Evolutionary conservation across 2,888 invertebrate genomes (phyloP), one percentile per base, ranked within the genome.

Genomic region (Xestia sexstrigata): DNA sequence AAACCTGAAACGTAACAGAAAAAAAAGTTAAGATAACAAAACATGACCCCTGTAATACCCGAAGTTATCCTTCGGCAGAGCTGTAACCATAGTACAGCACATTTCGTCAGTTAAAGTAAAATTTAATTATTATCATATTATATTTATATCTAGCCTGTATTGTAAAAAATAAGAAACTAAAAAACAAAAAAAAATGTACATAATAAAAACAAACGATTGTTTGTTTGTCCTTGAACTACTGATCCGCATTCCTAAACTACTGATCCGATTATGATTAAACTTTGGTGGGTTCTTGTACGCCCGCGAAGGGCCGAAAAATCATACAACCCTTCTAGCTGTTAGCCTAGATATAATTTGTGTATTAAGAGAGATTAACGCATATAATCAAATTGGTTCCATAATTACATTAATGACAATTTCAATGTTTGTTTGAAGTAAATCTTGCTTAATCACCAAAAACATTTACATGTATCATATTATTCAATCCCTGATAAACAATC

Each of bases 1-100:
- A 99, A 96, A 60, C 98, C 98, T 97, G 79, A n/a, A 79, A 71
- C 5, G 13, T 23, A 63, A 15, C 9, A 42, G 0, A 39, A 9
- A 62, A 62, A 26, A 58, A 58, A 15, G 15, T 15, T 7, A 58
- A 58, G 42, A 42, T 42, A 42, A 42, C 42, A 42, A 42, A 42
- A 42, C 9, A 42, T 11, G 8, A 42, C 9, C 11, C 42, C 42
- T 42, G 42, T 42, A 42, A 11, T 42, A 42, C 42, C 42, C 11
- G 11, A 42, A 42, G 42, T 42, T 42, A 42, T 2, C 42, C 42
- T 35, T 35, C 35, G 35, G 35, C 35, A 35, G 9, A 42, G 42
- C 9, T 42, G 42, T 42, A 42, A 3, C 9, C 42, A 42, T 42
- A 42, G 9, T 9, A 42, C 42, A 42, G 9, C 42, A 42, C 42